phyloP scores from a whole-genome alignment of 2,113 vertebrate genomes.

The Euleptes europaea region DNA sequence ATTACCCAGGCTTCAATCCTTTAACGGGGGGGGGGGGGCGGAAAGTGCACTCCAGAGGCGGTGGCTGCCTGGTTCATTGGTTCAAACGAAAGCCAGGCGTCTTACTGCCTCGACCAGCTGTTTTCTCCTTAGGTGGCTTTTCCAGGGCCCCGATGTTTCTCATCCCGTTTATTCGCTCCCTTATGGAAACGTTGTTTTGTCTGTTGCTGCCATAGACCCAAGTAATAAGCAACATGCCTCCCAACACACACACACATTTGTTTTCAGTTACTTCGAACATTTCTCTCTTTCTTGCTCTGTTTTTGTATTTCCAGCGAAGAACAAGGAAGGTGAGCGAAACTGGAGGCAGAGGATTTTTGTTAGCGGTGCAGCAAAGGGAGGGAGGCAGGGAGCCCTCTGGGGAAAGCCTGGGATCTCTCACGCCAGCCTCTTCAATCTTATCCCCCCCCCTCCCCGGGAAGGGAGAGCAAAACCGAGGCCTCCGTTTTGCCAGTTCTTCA shows the following conservation, averaged over 20 bases:
- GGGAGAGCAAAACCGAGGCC: background rate
- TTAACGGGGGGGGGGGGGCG: too few species aligned
- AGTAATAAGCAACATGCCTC: background rate
- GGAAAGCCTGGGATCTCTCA: constrained; percentile 41
- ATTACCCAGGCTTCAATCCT: too few species aligned
- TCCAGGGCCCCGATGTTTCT: background rate
- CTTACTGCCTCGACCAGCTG: background rate
- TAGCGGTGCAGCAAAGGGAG: constrained; percentile 36
- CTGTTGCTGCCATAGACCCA: background rate
- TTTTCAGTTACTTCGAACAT: background rate
- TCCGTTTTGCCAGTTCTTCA: background rate
- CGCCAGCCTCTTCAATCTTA: constrained; percentile 38
- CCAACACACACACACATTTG: background rate
- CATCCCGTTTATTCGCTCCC: background rate
- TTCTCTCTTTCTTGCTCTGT: background rate
- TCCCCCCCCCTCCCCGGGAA: background rate
- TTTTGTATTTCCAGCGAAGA: background rate
- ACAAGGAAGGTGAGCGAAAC: constrained; percentile 39
- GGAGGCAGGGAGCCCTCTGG: constrained; percentile 24
- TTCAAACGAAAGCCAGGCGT: background rate
- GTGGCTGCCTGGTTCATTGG: too few species aligned
- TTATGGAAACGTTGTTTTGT: too few species aligned
- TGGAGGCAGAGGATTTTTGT: constrained; percentile 6
- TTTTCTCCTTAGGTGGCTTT: background rate
- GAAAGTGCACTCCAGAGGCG: background rate